A percentile compares a stretch with the other conserved stretches of the same genome.
These are phyloP conservation scores for Buathra laborator DNA, from an alignment of 2,888 invertebrate species.

Conservation along the genomic window DNA sequence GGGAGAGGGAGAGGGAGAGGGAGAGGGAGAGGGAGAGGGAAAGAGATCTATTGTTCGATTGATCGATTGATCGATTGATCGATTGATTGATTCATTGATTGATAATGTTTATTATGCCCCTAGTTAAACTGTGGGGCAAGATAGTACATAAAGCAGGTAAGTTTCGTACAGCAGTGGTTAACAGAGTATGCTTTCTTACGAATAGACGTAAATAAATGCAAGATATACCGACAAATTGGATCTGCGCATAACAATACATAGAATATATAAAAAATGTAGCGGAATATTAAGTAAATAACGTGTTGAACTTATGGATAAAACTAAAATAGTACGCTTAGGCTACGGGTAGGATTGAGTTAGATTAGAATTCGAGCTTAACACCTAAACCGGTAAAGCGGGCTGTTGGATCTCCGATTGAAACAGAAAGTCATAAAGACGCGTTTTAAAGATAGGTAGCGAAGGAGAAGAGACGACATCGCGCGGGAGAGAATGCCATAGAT, in stretches of 20 bases:
- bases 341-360: too few species aligned
- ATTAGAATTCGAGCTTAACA: not conserved
- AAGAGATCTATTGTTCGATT: too few species aligned
- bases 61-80: too few species aligned
- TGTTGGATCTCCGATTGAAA: not conserved
- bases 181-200: not conserved
- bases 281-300: too few species aligned
- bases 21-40: too few species aligned
- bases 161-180: not conserved
- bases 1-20: too few species aligned
- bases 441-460: not conserved
- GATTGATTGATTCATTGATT: not conserved
- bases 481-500: conserved; percentile 3
- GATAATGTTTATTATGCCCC: conserved; percentile 1
- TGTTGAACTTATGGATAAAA: too few species aligned
- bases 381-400: not conserved
- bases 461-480: not conserved
- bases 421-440: not conserved
- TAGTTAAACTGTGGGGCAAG: conserved; percentile 17
- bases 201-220: not conserved
- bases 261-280: too few species aligned
- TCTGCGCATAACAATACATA: too few species aligned
- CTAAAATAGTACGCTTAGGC: too few species aligned
- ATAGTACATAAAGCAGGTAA: not conserved
- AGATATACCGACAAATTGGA: too few species aligned